Evolutionary conservation across 2,888 invertebrate species (phyloP), one percentile per base, ranked within the genome.

Genomic region (Agrotis puta): DNA sequence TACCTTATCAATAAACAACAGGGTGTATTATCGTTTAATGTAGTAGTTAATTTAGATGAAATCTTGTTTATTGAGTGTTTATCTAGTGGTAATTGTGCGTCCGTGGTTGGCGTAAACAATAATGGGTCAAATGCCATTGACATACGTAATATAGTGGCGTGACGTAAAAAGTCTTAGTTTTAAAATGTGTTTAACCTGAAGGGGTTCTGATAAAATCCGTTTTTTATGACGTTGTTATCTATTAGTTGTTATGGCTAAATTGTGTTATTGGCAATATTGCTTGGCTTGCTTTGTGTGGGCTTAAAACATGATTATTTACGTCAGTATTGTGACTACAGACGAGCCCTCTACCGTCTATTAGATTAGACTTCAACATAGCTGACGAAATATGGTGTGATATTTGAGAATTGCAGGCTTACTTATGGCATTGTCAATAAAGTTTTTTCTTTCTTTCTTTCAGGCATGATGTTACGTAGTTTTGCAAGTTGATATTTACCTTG

Each of bases 41-140:
- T 53, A 58, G 69, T 66, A 43, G 58, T 80, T 79, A 78, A 75
- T 82, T 87, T 84, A 85, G 78, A 79, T 85, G 69, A 82, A 82
- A 86, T 85, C 74, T 85, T 92, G 89, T 92, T 89, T 89, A 83
- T 87, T 73, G 70, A 70, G 64, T 50, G 51, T 79, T 89, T 92
- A 93, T 93, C 92, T 79, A 83, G 79, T 13, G 43, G 84, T 90
- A 89, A 83, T 87, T 85, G 79, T 81, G 82, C 74, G 83, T 84
- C 65, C 58, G 53, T 72, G 70, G 77, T 77, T 82, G 84, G 81
- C 79, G 83, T 87, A 89, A 90, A 90, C 89, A 90, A 84, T 88
- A 58, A 70, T 57, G 78, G 92, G 92, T 92, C 91, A 91, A 74
- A 83, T 90, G 89, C 86, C 90, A 88, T 80, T 85, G 84, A 81